Evolutionary conservation across 2,113 vertebrate species (phyloP).

Genomic region (Coptodon rendalli): DNA sequence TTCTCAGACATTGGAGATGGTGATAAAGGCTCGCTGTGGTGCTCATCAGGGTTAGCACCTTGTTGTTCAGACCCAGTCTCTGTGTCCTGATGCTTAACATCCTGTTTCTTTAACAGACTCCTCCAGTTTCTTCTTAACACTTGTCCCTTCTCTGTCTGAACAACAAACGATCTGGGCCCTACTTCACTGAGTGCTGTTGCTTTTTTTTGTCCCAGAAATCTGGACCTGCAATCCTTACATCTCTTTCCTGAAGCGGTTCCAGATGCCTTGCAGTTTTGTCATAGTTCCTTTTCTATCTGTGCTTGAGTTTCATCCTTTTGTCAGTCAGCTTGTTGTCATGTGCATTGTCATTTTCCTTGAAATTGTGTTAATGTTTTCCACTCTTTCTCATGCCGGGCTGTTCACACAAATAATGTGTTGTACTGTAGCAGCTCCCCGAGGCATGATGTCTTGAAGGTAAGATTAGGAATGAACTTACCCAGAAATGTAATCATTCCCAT

Average conservation of each 20-base stretch:
- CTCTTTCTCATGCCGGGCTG: no score
- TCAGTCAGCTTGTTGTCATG: neutral
- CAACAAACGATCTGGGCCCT: neutral
- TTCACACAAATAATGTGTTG: neutral
- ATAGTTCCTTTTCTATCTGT: neutral
- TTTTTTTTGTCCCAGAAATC: neutral
- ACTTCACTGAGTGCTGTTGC: neutral
- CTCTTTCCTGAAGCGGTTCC: neutral
- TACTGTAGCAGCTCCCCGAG: no score
- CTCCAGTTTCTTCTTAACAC: no score
- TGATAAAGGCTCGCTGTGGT: no score
- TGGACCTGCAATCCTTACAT: neutral
- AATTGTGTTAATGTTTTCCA: no score
- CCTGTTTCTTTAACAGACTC: no score
- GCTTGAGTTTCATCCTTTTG: neutral
- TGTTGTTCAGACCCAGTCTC: no score
- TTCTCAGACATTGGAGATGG: no score
- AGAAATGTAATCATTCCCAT: neutral
- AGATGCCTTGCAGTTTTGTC: neutral
- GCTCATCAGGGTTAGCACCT: no score
- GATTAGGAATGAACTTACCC: no score
- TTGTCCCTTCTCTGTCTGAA: neutral
- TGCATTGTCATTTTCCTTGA: neutral
- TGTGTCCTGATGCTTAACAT: no score
- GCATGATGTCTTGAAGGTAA: no score